Evolutionary conservation across 2,888 invertebrate species (phyloP).

Genomic region (Odiellus spinosus): DNA sequence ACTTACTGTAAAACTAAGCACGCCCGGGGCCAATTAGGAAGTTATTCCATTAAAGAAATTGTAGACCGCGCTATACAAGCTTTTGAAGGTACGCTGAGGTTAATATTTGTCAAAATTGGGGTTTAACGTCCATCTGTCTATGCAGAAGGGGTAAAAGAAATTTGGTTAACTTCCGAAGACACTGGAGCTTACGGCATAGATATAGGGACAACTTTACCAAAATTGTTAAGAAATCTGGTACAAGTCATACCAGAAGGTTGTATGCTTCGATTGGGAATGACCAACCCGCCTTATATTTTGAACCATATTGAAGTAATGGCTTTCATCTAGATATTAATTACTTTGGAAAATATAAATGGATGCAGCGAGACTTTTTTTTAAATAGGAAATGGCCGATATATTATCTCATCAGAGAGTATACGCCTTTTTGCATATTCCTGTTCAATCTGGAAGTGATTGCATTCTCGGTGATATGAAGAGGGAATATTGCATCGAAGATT

Average conservation of each 20-base stretch:
- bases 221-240: slow-evolving; percentile 68
- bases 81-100: slow-evolving; percentile 34
- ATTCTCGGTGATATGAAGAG: slow-evolving; percentile 90
- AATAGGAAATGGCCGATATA: slow-evolving; percentile 64
- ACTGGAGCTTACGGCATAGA: slow-evolving; percentile 95
- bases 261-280: slow-evolving; percentile 61
- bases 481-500: slow-evolving; percentile 79
- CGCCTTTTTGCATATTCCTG: slow-evolving; percentile 90
- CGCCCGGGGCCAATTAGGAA: slow-evolving; percentile 89
- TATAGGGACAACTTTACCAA: slow-evolving; percentile 72
- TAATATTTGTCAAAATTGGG: background rate
- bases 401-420: slow-evolving; percentile 78
- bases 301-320: slow-evolving; percentile 57
- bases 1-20: slow-evolving; percentile 98
- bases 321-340: too few relatives aligned
- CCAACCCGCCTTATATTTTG: slow-evolving; percentile 94
- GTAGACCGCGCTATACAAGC: slow-evolving; percentile 70
- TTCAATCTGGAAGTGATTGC: slow-evolving; percentile 91
- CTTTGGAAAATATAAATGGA: too few relatives aligned
- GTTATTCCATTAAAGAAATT: slow-evolving; percentile 78
- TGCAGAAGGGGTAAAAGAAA: slow-evolving; percentile 78
- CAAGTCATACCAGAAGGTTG: slow-evolving; percentile 41
- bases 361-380: background rate
- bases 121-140: slow-evolving; percentile 26
- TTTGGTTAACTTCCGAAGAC: slow-evolving; percentile 97